phyloP scores from a whole-genome alignment of 1,140 invertebrate genomes.

The Helicoverpa armigera region DNA sequence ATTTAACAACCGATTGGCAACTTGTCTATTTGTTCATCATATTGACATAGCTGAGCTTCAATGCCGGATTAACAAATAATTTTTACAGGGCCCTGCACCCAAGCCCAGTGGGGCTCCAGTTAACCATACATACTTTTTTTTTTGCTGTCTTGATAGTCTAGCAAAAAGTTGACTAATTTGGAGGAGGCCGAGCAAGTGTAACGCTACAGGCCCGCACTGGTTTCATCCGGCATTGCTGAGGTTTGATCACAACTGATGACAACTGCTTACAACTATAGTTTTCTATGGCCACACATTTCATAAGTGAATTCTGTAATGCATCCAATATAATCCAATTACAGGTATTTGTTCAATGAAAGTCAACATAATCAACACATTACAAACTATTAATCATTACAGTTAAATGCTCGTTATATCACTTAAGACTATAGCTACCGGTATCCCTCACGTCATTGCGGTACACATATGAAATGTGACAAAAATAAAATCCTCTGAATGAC shows the following conservation, averaged over 20 bases:
- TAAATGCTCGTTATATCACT: constrained; percentile 47
- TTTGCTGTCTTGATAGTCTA: too few species aligned
- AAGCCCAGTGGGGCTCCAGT: too few species aligned
- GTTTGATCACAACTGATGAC: constrained; percentile 31
- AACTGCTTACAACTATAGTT: constrained; percentile 32
- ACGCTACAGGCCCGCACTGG: too few species aligned
- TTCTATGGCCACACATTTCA: constrained; percentile 51
- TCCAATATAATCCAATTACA: constrained; percentile 20
- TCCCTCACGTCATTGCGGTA: constrained; percentile 12
- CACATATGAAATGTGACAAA: neutral
- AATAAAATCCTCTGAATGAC: constrained; percentile 16
- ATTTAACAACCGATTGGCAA: constrained; percentile 52
- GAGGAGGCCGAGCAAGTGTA: too few species aligned
- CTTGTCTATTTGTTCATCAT: constrained; percentile 52
- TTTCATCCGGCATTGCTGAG: neutral
- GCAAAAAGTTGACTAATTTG: too few species aligned
- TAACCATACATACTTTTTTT: too few species aligned
- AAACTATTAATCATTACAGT: constrained; percentile 34
- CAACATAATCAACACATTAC: constrained; percentile 37
- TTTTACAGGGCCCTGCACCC: too few species aligned
- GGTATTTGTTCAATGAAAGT: constrained; percentile 42
- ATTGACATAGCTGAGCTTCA: constrained; percentile 32
- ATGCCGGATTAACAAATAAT: neutral
- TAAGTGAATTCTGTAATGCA: constrained; percentile 44
- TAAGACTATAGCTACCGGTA: constrained; percentile 47